Evolutionary conservation across 2,113 vertebrate species (phyloP), one percentile per base, ranked within the genome.

Genomic region (Sorex araneus): DNA sequence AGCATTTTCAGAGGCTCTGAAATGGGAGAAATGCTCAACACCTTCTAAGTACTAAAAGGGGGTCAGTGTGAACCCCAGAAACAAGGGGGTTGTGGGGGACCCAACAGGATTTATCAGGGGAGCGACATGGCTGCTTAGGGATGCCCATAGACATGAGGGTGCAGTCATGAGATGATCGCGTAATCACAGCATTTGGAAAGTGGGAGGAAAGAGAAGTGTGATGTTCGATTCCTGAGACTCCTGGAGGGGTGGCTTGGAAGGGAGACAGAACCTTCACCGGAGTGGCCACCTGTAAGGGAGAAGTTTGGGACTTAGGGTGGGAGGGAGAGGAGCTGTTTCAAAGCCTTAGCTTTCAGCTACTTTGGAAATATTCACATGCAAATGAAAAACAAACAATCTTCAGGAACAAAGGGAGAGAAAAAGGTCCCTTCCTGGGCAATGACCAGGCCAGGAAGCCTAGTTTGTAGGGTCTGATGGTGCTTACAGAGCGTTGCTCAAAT

Each of bases 261-360:
- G 30, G 15, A 3, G 28, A 43, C 9, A 10, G 19, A 47, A 76
- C 3, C 54, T 36, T 66, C 27, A 10, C 43, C 32, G 3, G 9
- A 25, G 6, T 16, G 6, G 45, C 28, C 27, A 11, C 23, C 40
- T 79, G 4, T 57, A 40, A 54, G 30, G 5, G 30, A 57, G 6
- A 32, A 84, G 21, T 30, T 57, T 2, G 27, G 25, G 40, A 45
- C 73, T 84, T 57, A 60, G 66, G 40, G 43, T 87, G n/a, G 40
- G 87, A 3, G 23, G 69, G 36, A 67, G 25, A 40, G 40, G 71
- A 79, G 30, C 74, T 75, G 4, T 80, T 81, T 85, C 12, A n/a
- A 8, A n/a, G n/a, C n/a, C n/a, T 82, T 81, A 75, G 67, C 32
- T 84, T 92, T 43, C 77, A 81, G 57, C 30, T 83, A 27, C 73